A percentile compares a stretch with the other conserved stretches of the same genome.
phyloP scores from a whole-genome alignment of 2,797 vertebrate genomes.

The Sebastes trivittatus region DNA sequence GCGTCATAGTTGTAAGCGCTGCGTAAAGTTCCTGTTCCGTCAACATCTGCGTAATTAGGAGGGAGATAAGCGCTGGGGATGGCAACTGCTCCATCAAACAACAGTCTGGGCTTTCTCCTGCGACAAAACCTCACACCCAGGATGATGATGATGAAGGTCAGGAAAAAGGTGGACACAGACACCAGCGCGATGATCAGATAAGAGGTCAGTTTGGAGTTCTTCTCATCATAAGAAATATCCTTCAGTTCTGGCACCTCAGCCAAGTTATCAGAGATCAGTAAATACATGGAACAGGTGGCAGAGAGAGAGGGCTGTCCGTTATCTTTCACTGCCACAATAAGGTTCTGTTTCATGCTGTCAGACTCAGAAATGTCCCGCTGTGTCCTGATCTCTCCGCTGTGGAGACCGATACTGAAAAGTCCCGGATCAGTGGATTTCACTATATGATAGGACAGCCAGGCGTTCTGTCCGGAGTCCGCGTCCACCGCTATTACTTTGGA shows the following conservation, averaged over 20 bases:
- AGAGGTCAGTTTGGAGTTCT: background rate
- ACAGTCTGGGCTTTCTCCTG: constrained; percentile 35
- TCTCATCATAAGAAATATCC: too few species aligned
- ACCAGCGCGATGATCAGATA: constrained; percentile 23
- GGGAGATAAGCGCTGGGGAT: constrained; percentile 59
- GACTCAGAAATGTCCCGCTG: background rate
- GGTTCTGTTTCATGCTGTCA: constrained; percentile 22
- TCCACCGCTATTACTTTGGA: too few species aligned
- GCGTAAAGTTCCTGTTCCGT: constrained; percentile 42
- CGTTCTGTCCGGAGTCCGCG: too few species aligned
- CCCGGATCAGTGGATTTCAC: too few species aligned
- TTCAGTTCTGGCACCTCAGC: too few species aligned
- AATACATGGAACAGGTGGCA: constrained; percentile 18
- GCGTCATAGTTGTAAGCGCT: constrained; percentile 66
- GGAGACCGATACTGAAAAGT: too few species aligned
- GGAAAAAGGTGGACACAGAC: too few species aligned
- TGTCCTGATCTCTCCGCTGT: too few species aligned
- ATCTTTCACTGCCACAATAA: constrained; percentile 25
- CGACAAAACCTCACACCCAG: background rate
- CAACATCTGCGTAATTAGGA: constrained; percentile 61
- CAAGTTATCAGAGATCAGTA: too few species aligned
- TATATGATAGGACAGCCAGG: too few species aligned
- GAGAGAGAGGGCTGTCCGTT: constrained; percentile 62
- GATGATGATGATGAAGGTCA: too few species aligned
- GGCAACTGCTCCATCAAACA: background rate